Percentiles rank a stretch among this genome's conserved stretches.
Evolutionary conservation across 2,888 invertebrate genomes (phyloP).

Genomic region (Sphinx pinastri): DNA sequence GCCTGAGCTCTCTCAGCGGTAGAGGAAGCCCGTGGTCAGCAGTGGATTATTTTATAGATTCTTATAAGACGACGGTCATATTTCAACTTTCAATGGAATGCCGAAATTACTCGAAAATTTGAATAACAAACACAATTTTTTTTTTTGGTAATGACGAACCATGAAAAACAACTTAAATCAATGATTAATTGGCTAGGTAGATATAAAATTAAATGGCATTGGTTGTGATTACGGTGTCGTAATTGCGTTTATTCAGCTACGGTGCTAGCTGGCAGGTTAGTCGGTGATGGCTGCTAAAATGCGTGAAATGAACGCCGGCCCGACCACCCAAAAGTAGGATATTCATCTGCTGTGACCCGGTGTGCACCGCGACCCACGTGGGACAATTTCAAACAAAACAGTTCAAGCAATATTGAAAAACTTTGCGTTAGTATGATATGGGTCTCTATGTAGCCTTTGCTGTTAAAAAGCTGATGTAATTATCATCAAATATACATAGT

Average conservation of each 20-base stretch:
- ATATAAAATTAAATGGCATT: constrained; percentile 38
- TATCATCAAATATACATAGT: too few species aligned
- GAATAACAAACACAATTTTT: not conserved
- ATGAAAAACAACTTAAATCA: constrained; percentile 33
- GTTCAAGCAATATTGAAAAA: too few species aligned
- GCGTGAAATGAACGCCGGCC: constrained; percentile 72
- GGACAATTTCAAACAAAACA: not conserved
- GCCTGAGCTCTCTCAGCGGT: too few species aligned
- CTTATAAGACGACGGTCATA: too few species aligned
- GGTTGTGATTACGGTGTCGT: constrained; percentile 41
- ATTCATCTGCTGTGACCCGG: constrained; percentile 39
- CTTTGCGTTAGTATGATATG: too few species aligned
- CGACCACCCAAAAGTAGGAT: constrained; percentile 75
- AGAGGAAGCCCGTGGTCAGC: too few species aligned
- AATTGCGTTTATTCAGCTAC: constrained; percentile 53
- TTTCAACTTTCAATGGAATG: not conserved
- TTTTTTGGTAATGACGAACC: not conserved
- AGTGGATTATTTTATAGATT: too few species aligned
- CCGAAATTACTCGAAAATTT: not conserved
- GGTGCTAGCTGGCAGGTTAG: constrained; percentile 34
- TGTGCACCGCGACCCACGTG: constrained; percentile 3
- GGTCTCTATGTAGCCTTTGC: too few species aligned
- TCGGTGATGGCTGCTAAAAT: constrained; percentile 56
- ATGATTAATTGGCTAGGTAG: constrained; percentile 42
- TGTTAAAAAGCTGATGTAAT: too few species aligned